Evolutionary conservation across 2,888 invertebrate genomes (phyloP).

Genomic region (Biston stratarius): DNA sequence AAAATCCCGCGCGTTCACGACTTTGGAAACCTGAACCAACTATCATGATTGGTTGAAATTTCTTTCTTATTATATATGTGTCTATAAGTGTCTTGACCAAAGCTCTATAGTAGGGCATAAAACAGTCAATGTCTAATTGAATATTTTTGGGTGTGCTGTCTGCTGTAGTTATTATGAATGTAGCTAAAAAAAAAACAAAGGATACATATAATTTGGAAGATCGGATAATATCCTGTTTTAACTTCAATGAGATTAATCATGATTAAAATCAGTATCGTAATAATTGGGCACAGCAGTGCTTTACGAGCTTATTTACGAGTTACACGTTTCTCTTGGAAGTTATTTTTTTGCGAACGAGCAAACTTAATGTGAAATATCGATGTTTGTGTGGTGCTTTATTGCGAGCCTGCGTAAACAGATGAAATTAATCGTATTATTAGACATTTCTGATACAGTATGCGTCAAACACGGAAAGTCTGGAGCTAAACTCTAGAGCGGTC

Average conservation of each 20-base stretch:
- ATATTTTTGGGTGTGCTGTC: background rate
- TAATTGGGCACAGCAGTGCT: conserved; percentile 73
- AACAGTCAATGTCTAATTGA: background rate
- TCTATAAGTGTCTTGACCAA: too few relatives aligned
- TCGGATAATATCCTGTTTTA: conserved; percentile 55
- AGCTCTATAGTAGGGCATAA: too few relatives aligned
- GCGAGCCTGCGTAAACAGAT: conserved; percentile 63
- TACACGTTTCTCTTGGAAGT: conserved; percentile 68
- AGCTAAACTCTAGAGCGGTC: background rate
- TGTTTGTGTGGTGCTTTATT: conserved; percentile 70
- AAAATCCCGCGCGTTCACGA: conserved; percentile 45
- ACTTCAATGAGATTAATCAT: conserved; percentile 68
- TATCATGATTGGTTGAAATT: conserved; percentile 17
- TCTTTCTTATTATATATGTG: background rate
- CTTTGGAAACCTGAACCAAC: conserved; percentile 35
- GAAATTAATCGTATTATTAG: conserved; percentile 58
- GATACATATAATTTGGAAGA: conserved; percentile 45
- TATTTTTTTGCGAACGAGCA: conserved; percentile 67
- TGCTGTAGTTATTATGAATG: conserved; percentile 24
- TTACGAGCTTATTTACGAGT: conserved; percentile 77
- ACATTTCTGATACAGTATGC: conserved; percentile 40
- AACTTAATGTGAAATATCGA: conserved; percentile 68
- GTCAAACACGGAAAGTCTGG: conserved; percentile 13
- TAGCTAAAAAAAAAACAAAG: conserved; percentile 29
- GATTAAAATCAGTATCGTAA: conserved; percentile 73